These are phyloP conservation scores for Girardinus metallicus DNA, from an alignment of 2,797 vertebrate species.

Conservation along the genomic window DNA sequence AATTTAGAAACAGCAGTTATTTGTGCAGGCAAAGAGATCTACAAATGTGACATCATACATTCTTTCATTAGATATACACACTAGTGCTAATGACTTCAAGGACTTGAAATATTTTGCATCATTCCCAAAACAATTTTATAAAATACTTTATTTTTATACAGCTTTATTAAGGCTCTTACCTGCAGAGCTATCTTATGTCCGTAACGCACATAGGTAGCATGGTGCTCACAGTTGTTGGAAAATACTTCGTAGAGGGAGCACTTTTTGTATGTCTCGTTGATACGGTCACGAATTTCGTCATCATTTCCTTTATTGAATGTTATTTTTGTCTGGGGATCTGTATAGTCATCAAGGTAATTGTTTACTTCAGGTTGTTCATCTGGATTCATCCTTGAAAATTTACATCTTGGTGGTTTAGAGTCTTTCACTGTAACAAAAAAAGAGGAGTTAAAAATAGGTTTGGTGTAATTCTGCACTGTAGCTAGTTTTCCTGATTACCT, in stretches of 20 bases:
- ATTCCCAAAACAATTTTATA: not conserved
- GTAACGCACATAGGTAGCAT: not conserved
- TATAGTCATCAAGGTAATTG: not conserved
- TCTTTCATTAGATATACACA: not conserved
- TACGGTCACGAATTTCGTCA: not conserved
- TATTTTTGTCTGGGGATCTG: not conserved
- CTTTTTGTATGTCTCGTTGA: not conserved
- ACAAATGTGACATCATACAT: too few relatives aligned
- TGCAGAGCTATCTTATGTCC: not conserved
- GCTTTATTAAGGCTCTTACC: not conserved
- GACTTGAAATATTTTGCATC: not conserved
- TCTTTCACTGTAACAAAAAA: not conserved
- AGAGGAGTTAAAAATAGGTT: not conserved
- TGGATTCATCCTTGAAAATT: not conserved
- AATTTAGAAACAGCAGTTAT: too few relatives aligned
- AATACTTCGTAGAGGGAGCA: not conserved
- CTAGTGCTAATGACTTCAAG: not conserved
- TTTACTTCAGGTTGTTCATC: not conserved
- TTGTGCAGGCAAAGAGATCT: too few relatives aligned
- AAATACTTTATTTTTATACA: not conserved
- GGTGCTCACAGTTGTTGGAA: not conserved
- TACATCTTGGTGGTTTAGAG: not conserved
- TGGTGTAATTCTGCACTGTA: not conserved
- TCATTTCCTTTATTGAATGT: not conserved
- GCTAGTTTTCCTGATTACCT: not conserved